Percentiles rank a stretch among this genome's conserved stretches.
Conservation (phyloP, 2,888 invertebrate species). For the Catocala nupta region DNA sequence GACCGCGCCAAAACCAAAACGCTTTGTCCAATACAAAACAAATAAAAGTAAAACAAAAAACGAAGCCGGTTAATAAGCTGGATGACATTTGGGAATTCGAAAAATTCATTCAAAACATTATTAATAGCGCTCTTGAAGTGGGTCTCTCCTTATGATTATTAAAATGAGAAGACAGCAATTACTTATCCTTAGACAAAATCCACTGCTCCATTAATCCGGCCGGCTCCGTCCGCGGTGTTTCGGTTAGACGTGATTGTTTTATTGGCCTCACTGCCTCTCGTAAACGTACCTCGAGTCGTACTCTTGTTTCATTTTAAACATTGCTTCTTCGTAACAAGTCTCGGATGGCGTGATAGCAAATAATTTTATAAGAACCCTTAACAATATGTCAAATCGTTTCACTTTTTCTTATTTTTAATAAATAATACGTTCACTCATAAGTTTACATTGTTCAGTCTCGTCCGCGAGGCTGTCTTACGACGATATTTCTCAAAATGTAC, state of each 20-base stretch:
- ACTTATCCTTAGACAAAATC: constrained; percentile 73
- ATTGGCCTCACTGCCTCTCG: constrained; percentile 64
- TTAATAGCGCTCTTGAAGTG: constrained; percentile 82
- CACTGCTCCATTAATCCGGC: constrained; percentile 61
- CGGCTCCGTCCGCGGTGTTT: constrained; percentile 43
- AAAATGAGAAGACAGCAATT: constrained; percentile 78
- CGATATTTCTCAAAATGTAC: constrained; percentile 80
- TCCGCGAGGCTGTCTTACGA: constrained; percentile 72
- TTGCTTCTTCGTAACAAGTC: constrained; percentile 76
- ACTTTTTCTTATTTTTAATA: constrained; percentile 82
- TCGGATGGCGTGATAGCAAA: constrained; percentile 85
- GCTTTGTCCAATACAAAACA: constrained; percentile 82
- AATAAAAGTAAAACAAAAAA: constrained; percentile 85
- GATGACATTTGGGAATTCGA: constrained; percentile 87
- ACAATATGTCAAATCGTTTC: constrained; percentile 83
- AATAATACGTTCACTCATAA: constrained; percentile 83
- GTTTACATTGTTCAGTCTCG: constrained; percentile 84
- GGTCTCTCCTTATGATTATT: constrained; percentile 73
- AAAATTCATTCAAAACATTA: constrained; percentile 84
- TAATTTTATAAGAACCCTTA: constrained; percentile 85
- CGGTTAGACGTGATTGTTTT: constrained; percentile 62
- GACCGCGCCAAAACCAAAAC: constrained; percentile 86
- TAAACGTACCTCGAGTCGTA: constrained; percentile 61
- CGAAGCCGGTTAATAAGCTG: constrained; percentile 86
- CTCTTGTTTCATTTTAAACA: constrained; percentile 69